Base-by-base conservation (phyloP, 1,140 invertebrate genomes). In the Cydia amplana region DNA sequence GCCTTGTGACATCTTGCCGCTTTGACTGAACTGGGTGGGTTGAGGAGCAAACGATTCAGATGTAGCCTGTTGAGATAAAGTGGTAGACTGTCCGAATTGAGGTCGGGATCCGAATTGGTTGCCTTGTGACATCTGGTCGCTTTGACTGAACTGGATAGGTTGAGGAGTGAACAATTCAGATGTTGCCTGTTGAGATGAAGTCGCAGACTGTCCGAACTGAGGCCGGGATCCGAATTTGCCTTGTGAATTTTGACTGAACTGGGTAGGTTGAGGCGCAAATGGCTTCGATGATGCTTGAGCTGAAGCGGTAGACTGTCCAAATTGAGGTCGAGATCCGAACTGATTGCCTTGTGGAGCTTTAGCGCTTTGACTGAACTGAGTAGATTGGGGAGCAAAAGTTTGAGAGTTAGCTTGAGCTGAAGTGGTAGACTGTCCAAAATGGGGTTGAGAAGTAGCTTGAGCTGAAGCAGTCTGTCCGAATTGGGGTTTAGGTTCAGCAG, bases 211-310 rank as follows among this genome's bases (percentile, higher is more conserved):
- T 28, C 28, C 28, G 3, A 60, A 25, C 16, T 74, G 55, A 67
- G 74, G 25, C 9, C 51, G 46, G 49, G 76, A 77, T 25, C 55
- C 55, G n/a, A 60, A 60, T 20, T 60, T 36, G 40, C 28, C 60
- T 49, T 77, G 74, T 40, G 74, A 14, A 4, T 46, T 77, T 65
- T 72, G 60, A 72, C 36, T 70, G 70, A 65, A 77, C 32, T 74
- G 65, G 64, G 64, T 67, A 70, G 16, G 43, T 64, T 63, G n/a
- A 40, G 12, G 25, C 63, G 20, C 75, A 76, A 73, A 55, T 20
- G 75, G 55, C 6, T 73, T n/a, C n/a, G 72, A 55, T 40, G 70
- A 25, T 20, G 75, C 28, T 28, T 70, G 23, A n/a, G 49, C 43
- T 32, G 43, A 28, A 60, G 65, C 25, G 60, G 28, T 74, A 5